Evolutionary conservation across 2,113 vertebrate species (phyloP).

Genomic region (Phoxinus phoxinus): DNA sequence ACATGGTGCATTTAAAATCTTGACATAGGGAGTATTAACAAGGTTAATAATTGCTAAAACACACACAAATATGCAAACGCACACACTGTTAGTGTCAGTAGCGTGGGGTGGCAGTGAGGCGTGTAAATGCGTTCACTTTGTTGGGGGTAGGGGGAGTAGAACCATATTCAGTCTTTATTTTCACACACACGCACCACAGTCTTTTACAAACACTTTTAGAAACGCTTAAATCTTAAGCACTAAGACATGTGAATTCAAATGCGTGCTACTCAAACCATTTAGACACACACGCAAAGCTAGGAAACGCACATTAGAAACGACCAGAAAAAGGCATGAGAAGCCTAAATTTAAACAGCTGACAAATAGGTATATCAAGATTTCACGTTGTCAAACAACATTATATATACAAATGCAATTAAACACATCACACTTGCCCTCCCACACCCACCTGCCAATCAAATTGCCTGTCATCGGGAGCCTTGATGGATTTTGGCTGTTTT

Average conservation of each 20-base stretch:
- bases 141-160: slow-evolving; percentile 56
- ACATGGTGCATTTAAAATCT: neutral
- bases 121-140: slow-evolving; percentile 54
- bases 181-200: neutral
- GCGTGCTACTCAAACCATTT: neutral
- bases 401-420: slow-evolving; percentile 25
- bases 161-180: slow-evolving; percentile 38
- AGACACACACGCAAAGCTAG: neutral
- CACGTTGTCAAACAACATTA: slow-evolving; percentile 27
- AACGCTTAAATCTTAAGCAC: neutral
- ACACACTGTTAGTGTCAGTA: slow-evolving; percentile 37
- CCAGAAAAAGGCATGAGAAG: neutral
- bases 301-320: neutral
- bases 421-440: slow-evolving; percentile 19
- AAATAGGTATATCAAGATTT: slow-evolving; percentile 28
- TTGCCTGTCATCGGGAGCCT: slow-evolving; percentile 58
- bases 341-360: neutral
- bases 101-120: slow-evolving; percentile 48
- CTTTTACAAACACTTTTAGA: slow-evolving; percentile 20
- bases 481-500: slow-evolving; percentile 59
- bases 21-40: slow-evolving; percentile 8
- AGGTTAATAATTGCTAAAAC: slow-evolving; percentile 26
- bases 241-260: neutral
- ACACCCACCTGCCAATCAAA: slow-evolving; percentile 64
- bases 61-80: slow-evolving; percentile 24